phyloP scores from a whole-genome alignment of 2,797 vertebrate species.

The Betta splendens region DNA sequence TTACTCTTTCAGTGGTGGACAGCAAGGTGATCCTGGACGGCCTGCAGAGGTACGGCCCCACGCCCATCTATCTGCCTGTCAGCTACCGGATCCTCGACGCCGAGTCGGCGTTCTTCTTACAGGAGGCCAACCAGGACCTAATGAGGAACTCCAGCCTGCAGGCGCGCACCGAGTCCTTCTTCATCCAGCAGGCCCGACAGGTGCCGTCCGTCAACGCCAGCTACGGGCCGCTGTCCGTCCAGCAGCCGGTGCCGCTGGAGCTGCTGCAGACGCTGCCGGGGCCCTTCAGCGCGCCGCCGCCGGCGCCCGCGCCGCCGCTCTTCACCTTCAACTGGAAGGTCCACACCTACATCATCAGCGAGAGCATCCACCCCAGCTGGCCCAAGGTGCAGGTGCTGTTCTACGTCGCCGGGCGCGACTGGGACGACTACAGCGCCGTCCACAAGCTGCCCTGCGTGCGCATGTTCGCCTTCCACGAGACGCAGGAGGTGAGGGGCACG shows the following conservation, averaged over 20 bases:
- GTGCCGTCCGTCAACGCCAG: constrained; percentile 87
- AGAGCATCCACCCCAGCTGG: constrained; percentile 83
- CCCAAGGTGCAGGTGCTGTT: constrained; percentile 87
- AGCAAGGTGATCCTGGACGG: constrained; percentile 83
- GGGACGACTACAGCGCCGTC: constrained; percentile 84
- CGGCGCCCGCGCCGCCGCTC: constrained; percentile 61
- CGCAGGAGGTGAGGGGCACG: constrained; percentile 84
- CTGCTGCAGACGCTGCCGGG: constrained; percentile 75
- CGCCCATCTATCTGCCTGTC: constrained; percentile 92
- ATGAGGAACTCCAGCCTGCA: constrained; percentile 93
- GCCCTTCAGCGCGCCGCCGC: constrained; percentile 70
- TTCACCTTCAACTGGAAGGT: constrained; percentile 88
- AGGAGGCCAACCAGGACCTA: constrained; percentile 88
- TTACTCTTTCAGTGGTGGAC: constrained; percentile 80
- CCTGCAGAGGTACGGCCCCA: constrained; percentile 84
- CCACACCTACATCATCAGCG: constrained; percentile 83
- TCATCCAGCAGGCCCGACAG: constrained; percentile 86
- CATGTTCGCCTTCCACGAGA: constrained; percentile 88
- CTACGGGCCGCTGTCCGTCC: constrained; percentile 89
- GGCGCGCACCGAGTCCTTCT: constrained; percentile 89
- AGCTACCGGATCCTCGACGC: constrained; percentile 86
- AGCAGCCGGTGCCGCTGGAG: constrained; percentile 87
- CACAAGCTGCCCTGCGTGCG: constrained; percentile 83
- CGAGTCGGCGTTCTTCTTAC: constrained; percentile 89
- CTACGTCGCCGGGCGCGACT: constrained; percentile 84